Conservation (phyloP, 37 sponge, comb jelly and placozoan genomes). For the Ephydatia muelleri region DNA sequence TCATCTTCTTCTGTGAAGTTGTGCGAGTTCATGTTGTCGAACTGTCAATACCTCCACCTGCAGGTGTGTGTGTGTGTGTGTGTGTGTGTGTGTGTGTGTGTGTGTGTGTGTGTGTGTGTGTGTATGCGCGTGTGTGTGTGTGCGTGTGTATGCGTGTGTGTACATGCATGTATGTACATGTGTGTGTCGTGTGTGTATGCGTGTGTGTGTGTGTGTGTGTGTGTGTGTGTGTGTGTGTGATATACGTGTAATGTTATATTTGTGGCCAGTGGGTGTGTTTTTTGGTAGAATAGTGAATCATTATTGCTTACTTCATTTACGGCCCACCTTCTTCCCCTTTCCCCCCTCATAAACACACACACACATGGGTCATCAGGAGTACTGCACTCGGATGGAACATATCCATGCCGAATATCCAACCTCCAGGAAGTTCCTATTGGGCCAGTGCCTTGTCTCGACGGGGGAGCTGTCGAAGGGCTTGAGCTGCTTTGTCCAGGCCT, state of each 20-base stretch:
- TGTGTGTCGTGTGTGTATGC: background rate
- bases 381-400: background rate
- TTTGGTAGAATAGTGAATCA: conserved; percentile 25
- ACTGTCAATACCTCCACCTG: conserved; percentile 38
- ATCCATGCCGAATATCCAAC: background rate
- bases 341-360: no score
- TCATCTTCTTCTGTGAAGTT: conserved; percentile 4
- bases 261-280: conserved; percentile 1
- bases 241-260: background rate
- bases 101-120: conserved; percentile 15
- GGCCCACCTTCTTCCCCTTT: no score
- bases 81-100: conserved; percentile 11
- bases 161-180: background rate
- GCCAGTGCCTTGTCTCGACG: conserved; percentile 25
- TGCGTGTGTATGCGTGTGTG: no score
- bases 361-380: background rate
- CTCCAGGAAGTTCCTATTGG: conserved; percentile 47
- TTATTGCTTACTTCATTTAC: background rate
- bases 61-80: conserved; percentile 35
- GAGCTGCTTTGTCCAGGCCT: conserved; percentile 29
- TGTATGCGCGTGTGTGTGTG: background rate
- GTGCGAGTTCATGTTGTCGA: conserved; percentile 39
- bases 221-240: conserved; percentile 25
- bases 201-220: background rate
- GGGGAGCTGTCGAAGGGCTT: conserved; percentile 53